These are phyloP conservation scores for Burhinus oedicnemus DNA, from an alignment of 2,113 vertebrate species.

Conservation along the genomic window DNA sequence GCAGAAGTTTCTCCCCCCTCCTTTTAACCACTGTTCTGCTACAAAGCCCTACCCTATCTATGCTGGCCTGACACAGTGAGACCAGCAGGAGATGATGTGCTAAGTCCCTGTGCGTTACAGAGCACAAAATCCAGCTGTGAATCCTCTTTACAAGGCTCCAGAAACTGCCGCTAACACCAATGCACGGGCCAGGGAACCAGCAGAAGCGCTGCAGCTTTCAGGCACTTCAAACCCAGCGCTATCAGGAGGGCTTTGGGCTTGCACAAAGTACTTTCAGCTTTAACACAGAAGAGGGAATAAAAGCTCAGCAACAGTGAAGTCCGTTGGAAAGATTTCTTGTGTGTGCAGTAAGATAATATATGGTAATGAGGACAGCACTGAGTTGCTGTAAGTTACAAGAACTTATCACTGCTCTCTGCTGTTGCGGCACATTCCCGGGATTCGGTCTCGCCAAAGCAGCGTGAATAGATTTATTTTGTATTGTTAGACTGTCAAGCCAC, in stretches of 20 bases:
- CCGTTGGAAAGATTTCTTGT: constrained; percentile 7
- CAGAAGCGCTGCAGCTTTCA: not conserved
- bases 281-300: constrained; percentile 3
- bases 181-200: not conserved
- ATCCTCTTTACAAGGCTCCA: not conserved
- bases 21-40: not conserved
- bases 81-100: not conserved
- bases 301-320: constrained; percentile 6
- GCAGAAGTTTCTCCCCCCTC: not conserved
- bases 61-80: not conserved
- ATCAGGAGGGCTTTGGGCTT: not conserved
- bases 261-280: not conserved
- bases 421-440: constrained; percentile 64
- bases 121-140: not conserved
- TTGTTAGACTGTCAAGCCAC: constrained; percentile 78
- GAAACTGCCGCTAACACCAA: not conserved
- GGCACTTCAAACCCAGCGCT: not conserved
- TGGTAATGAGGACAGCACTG: constrained; percentile 61
- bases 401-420: constrained; percentile 72
- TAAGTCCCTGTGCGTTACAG: not conserved
- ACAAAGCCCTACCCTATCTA: not conserved
- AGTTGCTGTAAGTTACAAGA: constrained; percentile 61
- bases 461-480: constrained; percentile 78
- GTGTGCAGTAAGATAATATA: constrained; percentile 64
- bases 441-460: constrained; percentile 67